A percentile compares a stretch with the other conserved stretches of the same genome.
phyloP scores from a whole-genome alignment of 37 sponge, comb jelly and placozoan species.

The Beroe forskalii region DNA sequence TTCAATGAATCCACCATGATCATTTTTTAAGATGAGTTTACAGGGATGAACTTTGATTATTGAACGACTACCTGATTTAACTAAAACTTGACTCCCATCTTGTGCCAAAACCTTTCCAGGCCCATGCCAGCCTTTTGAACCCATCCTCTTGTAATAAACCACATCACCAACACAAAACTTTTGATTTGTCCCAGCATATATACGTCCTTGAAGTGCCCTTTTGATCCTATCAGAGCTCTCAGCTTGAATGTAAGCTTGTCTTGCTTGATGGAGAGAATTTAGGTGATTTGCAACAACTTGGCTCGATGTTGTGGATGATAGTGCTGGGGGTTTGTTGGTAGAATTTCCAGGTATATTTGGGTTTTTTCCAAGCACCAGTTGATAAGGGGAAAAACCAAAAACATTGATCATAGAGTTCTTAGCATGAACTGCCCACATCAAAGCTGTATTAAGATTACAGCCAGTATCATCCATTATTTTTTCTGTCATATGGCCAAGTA shows the following conservation, averaged over 20 bases:
- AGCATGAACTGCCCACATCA: conserved; percentile 48
- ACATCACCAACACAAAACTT: background rate
- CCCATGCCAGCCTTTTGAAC: background rate
- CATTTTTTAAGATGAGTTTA: background rate
- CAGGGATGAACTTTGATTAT: background rate
- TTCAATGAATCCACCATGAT: background rate
- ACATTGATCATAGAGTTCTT: conserved; percentile 16
- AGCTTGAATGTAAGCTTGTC: conserved; percentile 18
- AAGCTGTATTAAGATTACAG: background rate
- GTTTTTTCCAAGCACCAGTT: conserved; percentile 1
- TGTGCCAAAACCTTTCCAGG: conserved; percentile 12
- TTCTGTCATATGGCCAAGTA: conserved; percentile 17
- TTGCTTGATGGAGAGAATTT: background rate
- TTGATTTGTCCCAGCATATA: background rate
- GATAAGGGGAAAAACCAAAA: conserved; percentile 23
- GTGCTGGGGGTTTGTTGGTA: conserved; percentile 17
- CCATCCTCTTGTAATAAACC: conserved; percentile 13
- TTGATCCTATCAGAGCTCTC: conserved; percentile 12
- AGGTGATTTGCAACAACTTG: conserved; percentile 4
- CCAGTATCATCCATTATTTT: conserved; percentile 12
- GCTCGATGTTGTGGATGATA: background rate
- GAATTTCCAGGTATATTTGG: conserved; percentile 1
- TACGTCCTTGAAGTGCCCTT: background rate
- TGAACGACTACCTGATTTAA: background rate
- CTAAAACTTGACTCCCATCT: background rate